A percentile compares a stretch with the other conserved stretches of the same genome.
Evolutionary conservation across 2,113 vertebrate species (phyloP).

Genomic region (Eudyptes chrysolophus): DNA sequence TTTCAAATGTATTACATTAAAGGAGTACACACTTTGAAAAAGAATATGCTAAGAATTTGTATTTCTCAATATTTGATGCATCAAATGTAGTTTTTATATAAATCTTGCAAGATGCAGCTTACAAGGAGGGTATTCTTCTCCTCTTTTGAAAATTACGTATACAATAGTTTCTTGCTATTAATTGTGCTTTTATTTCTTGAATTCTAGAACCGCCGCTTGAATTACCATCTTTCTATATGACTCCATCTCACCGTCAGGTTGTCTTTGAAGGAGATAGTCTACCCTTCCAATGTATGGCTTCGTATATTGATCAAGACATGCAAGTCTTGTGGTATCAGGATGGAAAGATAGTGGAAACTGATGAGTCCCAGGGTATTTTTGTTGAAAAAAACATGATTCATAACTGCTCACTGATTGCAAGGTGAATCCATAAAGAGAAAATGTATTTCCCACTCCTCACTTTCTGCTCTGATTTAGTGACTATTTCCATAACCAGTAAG

Average conservation of each 20-base stretch:
- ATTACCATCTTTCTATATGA: constrained; percentile 94
- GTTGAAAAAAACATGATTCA: constrained; percentile 96
- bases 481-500: background rate
- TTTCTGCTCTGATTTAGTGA: background rate
- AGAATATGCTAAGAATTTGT: background rate
- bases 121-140: background rate
- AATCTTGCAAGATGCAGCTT: background rate
- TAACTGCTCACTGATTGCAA: constrained; percentile 96
- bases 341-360: constrained; percentile 88
- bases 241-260: constrained; percentile 92
- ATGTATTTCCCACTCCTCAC: background rate
- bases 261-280: constrained; percentile 97
- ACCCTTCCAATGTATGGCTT: constrained; percentile 96
- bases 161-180: background rate
- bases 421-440: constrained; percentile 72
- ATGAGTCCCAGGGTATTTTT: constrained; percentile 92
- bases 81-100: background rate
- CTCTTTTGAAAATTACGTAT: background rate
- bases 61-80: background rate
- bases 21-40: background rate
- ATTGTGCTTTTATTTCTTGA: background rate
- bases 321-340: constrained; percentile 97
- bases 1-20: background rate
- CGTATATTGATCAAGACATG: constrained; percentile 94
- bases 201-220: constrained; percentile 89